phyloP scores from a whole-genome alignment of 2,797 vertebrate species.

The Poecilia picta region DNA sequence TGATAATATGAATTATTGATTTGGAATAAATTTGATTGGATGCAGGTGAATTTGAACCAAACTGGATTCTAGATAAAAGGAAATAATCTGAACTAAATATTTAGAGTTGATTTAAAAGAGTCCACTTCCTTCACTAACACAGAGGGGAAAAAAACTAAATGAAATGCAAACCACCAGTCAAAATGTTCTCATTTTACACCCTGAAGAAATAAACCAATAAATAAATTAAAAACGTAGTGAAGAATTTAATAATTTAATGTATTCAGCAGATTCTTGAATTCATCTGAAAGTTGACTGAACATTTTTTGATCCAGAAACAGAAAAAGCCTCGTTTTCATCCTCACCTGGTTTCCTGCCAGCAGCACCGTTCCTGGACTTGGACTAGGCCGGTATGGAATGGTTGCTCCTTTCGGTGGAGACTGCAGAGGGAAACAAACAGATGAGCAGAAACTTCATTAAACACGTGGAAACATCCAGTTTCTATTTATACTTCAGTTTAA shows the following conservation, averaged over 20 bases:
- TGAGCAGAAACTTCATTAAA: neutral
- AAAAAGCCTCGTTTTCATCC: neutral
- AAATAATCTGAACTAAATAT: neutral
- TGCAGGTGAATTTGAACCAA: neutral
- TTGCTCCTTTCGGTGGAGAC: conserved; percentile 96
- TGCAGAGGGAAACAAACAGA: conserved; percentile 43
- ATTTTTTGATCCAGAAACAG: neutral
- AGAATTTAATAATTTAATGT: neutral
- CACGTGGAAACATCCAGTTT: neutral
- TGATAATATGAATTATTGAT: neutral
- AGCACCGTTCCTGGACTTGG: conserved; percentile 88
- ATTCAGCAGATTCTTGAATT: neutral
- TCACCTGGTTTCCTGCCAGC: conserved; percentile 93
- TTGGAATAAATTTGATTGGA: neutral
- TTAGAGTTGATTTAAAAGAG: neutral
- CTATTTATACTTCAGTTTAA: neutral
- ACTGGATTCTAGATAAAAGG: neutral
- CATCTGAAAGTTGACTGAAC: neutral
- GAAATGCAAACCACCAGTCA: neutral
- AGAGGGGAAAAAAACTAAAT: too few relatives aligned
- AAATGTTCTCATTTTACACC: neutral
- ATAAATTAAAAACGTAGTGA: neutral
- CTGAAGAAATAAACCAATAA: neutral
- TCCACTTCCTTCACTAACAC: too few relatives aligned
- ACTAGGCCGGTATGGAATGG: conserved; percentile 93